phyloP scores from a whole-genome alignment of 64 coral and sea anemone species.

The Montipora capricornis region DNA sequence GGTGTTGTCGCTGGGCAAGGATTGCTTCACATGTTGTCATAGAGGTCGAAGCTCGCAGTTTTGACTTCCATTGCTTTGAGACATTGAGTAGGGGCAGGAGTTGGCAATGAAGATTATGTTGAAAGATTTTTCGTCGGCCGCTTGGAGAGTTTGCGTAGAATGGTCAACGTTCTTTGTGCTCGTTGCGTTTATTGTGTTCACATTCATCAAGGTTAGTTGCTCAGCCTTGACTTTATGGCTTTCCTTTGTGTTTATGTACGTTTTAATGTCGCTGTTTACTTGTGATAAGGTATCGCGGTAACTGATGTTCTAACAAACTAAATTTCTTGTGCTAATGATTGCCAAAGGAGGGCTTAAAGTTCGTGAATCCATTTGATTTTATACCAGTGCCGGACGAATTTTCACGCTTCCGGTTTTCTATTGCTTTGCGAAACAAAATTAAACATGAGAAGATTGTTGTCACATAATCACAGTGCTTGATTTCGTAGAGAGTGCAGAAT shows the following conservation, averaged over 20 bases:
- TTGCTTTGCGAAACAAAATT: neutral
- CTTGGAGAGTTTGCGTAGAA: conserved; percentile 5
- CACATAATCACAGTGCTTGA: neutral
- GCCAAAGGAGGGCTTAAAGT: neutral
- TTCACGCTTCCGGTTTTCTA: neutral
- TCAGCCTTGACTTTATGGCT: too few species aligned
- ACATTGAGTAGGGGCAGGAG: neutral
- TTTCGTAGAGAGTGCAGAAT: neutral
- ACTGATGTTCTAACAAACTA: neutral
- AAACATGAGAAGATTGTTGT: neutral
- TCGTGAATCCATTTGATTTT: neutral
- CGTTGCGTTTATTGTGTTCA: neutral
- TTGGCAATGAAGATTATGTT: neutral
- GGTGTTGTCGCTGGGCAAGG: neutral
- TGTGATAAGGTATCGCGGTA: neutral
- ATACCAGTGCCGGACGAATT: neutral
- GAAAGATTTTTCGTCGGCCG: conserved; percentile 1
- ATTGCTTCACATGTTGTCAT: neutral
- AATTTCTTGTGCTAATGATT: neutral
- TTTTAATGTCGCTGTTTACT: neutral
- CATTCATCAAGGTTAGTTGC: conserved; percentile 8
- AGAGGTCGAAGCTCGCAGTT: neutral
- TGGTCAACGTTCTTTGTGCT: conserved; percentile 6
- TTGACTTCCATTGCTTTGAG: neutral
- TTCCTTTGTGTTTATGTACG: neutral